These are phyloP conservation scores for Troides oblongomaculatus DNA, from an alignment of 2,888 invertebrate genomes.

Conservation along the genomic window DNA sequence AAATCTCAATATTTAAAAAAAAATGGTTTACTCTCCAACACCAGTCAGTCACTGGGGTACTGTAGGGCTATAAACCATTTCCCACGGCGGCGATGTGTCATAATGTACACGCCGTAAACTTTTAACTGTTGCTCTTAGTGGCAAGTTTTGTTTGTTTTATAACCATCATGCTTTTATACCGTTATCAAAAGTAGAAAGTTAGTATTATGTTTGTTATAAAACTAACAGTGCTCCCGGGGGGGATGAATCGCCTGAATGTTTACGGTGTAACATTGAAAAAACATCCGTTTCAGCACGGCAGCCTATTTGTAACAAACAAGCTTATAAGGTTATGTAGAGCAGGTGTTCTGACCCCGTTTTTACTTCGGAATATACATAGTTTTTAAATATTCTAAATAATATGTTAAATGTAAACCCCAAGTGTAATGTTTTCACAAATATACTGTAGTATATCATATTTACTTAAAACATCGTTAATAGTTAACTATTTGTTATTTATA, in stretches of 20 bases:
- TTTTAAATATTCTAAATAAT: not conserved
- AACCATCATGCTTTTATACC: slow-evolving; percentile 38
- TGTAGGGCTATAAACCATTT: slow-evolving; percentile 71
- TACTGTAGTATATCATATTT: no score
- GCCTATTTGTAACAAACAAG: no score
- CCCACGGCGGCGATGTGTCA: slow-evolving; percentile 54
- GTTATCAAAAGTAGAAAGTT: slow-evolving; percentile 40
- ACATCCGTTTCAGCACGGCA: no score
- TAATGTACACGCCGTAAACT: slow-evolving; percentile 6
- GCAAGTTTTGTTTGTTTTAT: slow-evolving; percentile 40
- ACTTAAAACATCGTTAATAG: no score
- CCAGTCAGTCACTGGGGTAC: no score
- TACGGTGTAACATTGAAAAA: slow-evolving; percentile 1
- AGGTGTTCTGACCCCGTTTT: no score
- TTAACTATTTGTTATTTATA: no score
- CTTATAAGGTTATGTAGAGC: no score
- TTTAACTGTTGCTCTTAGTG: slow-evolving; percentile 32
- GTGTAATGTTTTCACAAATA: no score
- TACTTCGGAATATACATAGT: not conserved
- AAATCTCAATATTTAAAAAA: no score
- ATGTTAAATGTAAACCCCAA: no score
- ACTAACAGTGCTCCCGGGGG: slow-evolving; percentile 1
- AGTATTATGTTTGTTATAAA: slow-evolving; percentile 19
- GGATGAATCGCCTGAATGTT: not conserved
- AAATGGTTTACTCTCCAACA: no score